Conservation (phyloP, 2,888 invertebrate species). For the Aspidiotus rigidus region DNA sequence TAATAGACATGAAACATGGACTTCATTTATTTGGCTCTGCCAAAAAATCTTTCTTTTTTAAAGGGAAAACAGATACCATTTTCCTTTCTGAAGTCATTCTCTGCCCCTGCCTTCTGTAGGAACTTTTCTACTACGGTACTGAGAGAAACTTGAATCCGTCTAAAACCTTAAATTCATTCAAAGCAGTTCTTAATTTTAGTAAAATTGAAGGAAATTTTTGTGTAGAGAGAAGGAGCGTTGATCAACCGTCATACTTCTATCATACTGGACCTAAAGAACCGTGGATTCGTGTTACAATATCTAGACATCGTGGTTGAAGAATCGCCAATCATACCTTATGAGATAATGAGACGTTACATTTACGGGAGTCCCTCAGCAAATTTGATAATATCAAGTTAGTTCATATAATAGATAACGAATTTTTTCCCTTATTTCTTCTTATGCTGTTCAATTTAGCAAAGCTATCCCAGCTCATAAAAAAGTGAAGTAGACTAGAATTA, state of each 20-base stretch:
- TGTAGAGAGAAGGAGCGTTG: slow-evolving; percentile 47
- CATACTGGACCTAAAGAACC: slow-evolving; percentile 48
- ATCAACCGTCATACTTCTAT: slow-evolving; percentile 49
- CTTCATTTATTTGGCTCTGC: no score
- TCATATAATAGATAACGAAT: slow-evolving; percentile 32
- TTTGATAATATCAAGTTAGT: slow-evolving; percentile 46
- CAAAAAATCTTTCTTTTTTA: no score
- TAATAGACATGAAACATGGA: no score
- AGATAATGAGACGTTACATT: slow-evolving; percentile 47
- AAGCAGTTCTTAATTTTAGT: no score
- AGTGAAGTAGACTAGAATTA: no score
- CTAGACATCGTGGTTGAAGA: slow-evolving; percentile 49
- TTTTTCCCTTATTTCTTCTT: background rate
- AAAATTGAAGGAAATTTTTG: background rate
- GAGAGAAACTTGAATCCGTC: no score
- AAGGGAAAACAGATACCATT: no score
- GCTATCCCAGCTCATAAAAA: background rate
- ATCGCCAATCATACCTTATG: slow-evolving; percentile 46
- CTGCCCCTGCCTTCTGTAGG: no score
- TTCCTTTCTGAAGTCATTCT: no score
- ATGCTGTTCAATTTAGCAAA: background rate
- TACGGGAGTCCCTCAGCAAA: slow-evolving; percentile 48
- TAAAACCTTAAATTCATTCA: no score
- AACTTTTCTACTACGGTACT: no score
- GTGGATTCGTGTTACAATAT: slow-evolving; percentile 47